A percentile compares a stretch with the other conserved stretches of the same genome.
Evolutionary conservation across 2,888 invertebrate genomes (phyloP).

Genomic region (Caenorhabditis drosophilae): DNA sequence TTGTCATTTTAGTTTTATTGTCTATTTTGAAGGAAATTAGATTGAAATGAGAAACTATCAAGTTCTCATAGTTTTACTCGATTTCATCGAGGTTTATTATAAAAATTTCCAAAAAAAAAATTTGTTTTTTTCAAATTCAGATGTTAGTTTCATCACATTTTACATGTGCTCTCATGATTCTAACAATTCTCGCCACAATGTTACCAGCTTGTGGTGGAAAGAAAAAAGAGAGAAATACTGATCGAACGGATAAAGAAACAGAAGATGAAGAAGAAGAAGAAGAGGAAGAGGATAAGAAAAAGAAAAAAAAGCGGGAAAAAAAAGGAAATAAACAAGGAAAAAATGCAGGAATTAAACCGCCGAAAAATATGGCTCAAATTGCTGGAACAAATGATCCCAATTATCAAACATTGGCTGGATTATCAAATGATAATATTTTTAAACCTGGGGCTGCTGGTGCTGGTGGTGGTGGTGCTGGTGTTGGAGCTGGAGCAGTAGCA

Average conservation of each 20-base stretch:
- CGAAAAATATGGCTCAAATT: neutral
- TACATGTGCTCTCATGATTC: too few species aligned
- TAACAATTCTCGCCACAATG: neutral
- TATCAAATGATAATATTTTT: neutral
- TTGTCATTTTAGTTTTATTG: too few species aligned
- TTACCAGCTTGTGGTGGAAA: neutral
- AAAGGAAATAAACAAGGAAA: neutral
- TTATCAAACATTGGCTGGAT: slow-evolving; percentile 5
- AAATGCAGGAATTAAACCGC: neutral
- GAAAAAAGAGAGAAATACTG: neutral
- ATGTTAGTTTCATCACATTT: too few species aligned
- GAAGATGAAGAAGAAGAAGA: neutral
- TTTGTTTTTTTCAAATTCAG: too few species aligned
- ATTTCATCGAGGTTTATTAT: too few species aligned
- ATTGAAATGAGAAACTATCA: too few species aligned
- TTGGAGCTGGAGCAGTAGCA: neutral
- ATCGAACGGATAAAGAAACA: neutral
- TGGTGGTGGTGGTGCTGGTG: neutral
- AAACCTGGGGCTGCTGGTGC: neutral
- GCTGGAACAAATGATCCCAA: slow-evolving; percentile 3
- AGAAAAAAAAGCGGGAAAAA: neutral
- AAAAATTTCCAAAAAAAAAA: too few species aligned
- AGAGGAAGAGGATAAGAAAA: neutral
- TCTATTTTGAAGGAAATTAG: too few species aligned
- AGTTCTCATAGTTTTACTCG: too few species aligned